These are phyloP conservation scores for Forbesichthys papilliferus DNA, from an alignment of 2,113 vertebrate genomes.

Conservation along the genomic window DNA sequence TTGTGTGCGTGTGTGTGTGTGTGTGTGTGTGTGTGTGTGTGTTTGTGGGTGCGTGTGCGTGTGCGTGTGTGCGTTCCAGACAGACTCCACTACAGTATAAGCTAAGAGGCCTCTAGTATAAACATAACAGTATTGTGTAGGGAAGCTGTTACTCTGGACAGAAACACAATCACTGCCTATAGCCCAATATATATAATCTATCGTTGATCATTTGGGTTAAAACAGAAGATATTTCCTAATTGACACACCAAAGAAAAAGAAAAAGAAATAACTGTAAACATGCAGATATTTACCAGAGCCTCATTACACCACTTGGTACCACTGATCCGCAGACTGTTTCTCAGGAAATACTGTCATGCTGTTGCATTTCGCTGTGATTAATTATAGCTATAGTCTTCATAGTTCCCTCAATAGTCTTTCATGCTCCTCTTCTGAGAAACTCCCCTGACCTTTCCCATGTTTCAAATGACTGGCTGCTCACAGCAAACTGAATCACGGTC, in stretches of 20 bases:
- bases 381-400: too few relatives aligned
- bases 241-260: background rate
- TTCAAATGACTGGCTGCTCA: background rate
- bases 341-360: too few relatives aligned
- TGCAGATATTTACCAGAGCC: background rate
- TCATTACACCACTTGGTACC: too few relatives aligned
- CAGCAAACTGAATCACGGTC: background rate
- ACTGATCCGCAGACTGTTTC: too few relatives aligned
- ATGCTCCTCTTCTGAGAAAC: too few relatives aligned
- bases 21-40: conserved; percentile 13
- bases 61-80: conserved; percentile 27
- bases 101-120: conserved; percentile 65
- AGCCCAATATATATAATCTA: background rate
- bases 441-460: background rate
- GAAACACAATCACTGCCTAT: conserved; percentile 51
- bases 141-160: conserved; percentile 48
- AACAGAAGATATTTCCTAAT: background rate
- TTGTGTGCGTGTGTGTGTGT: conserved; percentile 7
- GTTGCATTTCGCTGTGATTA: too few relatives aligned
- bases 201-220: background rate
- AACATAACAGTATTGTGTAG: conserved; percentile 59
- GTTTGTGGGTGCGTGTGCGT: conserved; percentile 8
- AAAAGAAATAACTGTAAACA: background rate
- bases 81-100: conserved; percentile 45
- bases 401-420: too few relatives aligned